A percentile compares a stretch with the other conserved stretches of the same genome.
Evolutionary conservation across 2,113 vertebrate genomes (phyloP).

Genomic region (Cinclus cinclus): DNA sequence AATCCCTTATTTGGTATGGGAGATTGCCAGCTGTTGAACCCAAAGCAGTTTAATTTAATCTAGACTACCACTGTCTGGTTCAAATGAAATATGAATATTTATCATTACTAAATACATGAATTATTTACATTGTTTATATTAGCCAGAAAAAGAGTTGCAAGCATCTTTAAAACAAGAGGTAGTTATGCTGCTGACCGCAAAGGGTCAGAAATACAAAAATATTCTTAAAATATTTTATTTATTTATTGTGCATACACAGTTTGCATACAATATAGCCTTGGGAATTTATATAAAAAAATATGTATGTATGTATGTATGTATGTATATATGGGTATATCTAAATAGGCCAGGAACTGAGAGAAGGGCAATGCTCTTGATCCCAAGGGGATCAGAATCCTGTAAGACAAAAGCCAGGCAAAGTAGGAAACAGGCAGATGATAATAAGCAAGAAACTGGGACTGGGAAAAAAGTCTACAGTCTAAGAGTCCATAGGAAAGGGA

Average conservation of each 20-base stretch:
- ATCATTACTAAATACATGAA: conserved; percentile 51
- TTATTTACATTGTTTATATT: conserved; percentile 64
- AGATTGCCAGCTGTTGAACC: conserved; percentile 59
- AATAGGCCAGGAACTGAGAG: neutral
- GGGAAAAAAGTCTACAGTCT: neutral
- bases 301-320: neutral
- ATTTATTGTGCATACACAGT: neutral
- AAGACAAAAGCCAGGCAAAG: neutral
- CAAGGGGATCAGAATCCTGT: neutral
- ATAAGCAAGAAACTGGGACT: neutral
- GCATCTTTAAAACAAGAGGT: conserved; percentile 31
- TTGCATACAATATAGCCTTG: neutral
- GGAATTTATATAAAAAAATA: neutral
- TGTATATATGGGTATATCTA: neutral
- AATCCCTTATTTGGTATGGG: conserved; percentile 42
- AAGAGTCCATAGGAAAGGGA: neutral
- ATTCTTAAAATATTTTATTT: conserved; percentile 1
- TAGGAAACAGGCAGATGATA: neutral
- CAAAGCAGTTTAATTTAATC: conserved; percentile 52
- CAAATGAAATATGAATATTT: conserved; percentile 68
- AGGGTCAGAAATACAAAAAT: neutral
- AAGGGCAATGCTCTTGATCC: neutral
- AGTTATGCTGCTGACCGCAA: neutral
- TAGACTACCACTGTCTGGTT: conserved; percentile 44
- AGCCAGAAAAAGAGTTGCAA: conserved; percentile 40